Conservation (phyloP, 2,888 invertebrate species). For the Dynastes grantii region DNA sequence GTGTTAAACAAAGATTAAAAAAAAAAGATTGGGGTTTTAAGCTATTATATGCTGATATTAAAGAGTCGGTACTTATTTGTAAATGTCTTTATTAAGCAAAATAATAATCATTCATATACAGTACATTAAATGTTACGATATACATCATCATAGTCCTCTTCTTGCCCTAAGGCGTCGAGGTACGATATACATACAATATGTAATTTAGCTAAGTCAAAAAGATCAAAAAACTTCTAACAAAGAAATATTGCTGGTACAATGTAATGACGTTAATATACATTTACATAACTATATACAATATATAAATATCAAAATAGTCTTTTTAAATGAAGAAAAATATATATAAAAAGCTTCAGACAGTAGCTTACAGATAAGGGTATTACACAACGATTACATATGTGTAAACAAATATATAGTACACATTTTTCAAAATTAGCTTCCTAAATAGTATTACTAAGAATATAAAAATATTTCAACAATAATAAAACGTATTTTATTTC, state of each 20-base stretch:
- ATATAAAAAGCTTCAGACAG: conserved; percentile 45
- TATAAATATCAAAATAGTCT: conserved; percentile 53
- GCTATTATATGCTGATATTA: no score
- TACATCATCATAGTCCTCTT: not conserved
- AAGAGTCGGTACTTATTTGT: conserved; percentile 24
- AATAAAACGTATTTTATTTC: conserved; percentile 49
- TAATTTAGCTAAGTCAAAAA: conserved; percentile 40
- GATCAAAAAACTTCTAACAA: conserved; percentile 35
- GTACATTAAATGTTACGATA: conserved; percentile 44
- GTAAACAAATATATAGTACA: conserved; percentile 43
- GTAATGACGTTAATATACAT: conserved; percentile 49
- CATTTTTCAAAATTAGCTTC: conserved; percentile 26
- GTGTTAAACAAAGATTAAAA: no score
- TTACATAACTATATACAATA: conserved; percentile 53
- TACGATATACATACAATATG: conserved; percentile 38
- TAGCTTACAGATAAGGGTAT: conserved; percentile 30
- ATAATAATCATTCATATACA: conserved; percentile 50
- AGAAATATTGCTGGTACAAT: conserved; percentile 39
- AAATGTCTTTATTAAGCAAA: conserved; percentile 52
- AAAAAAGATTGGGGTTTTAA: no score
- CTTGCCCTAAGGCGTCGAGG: not conserved
- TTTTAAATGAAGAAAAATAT: conserved; percentile 48
- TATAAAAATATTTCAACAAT: conserved; percentile 45
- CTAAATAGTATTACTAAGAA: conserved; percentile 30
- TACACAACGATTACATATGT: conserved; percentile 37